These are phyloP conservation scores for Lonchura striata DNA, from an alignment of 2,113 vertebrate species.

Conservation along the genomic window DNA sequence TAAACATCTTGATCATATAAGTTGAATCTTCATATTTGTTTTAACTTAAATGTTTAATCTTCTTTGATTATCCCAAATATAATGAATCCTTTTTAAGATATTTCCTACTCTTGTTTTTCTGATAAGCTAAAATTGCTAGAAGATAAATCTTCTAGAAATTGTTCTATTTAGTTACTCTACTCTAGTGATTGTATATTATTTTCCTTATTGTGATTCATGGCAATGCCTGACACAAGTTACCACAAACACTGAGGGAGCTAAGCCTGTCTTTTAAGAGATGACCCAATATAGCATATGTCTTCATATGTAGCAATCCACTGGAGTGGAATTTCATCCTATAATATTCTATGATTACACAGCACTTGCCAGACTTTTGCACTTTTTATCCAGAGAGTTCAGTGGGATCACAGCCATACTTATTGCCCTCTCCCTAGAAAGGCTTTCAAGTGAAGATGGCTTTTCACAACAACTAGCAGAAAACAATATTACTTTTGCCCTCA, in stretches of 20 bases:
- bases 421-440: not conserved
- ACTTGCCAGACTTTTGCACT: not conserved
- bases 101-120: not conserved
- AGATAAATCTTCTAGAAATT: not conserved
- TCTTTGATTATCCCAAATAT: not conserved
- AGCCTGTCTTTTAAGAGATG: not conserved
- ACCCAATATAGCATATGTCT: not conserved
- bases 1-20: not conserved
- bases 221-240: not conserved
- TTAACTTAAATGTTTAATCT: not conserved
- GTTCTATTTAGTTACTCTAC: not conserved
- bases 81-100: not conserved
- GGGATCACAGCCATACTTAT: not conserved
- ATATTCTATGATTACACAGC: not conserved
- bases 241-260: not conserved
- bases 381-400: not conserved
- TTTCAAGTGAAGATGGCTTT: slow-evolving; percentile 19
- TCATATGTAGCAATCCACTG: not conserved
- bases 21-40: not conserved
- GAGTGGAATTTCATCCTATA: not conserved
- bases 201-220: not conserved
- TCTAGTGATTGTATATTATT: not conserved
- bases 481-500: not conserved
- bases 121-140: not conserved
- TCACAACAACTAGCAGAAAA: not conserved